Evolutionary conservation across 2,888 invertebrate genomes (phyloP), one percentile per base, ranked within the genome.

Genomic region (Urechis unicinctus): DNA sequence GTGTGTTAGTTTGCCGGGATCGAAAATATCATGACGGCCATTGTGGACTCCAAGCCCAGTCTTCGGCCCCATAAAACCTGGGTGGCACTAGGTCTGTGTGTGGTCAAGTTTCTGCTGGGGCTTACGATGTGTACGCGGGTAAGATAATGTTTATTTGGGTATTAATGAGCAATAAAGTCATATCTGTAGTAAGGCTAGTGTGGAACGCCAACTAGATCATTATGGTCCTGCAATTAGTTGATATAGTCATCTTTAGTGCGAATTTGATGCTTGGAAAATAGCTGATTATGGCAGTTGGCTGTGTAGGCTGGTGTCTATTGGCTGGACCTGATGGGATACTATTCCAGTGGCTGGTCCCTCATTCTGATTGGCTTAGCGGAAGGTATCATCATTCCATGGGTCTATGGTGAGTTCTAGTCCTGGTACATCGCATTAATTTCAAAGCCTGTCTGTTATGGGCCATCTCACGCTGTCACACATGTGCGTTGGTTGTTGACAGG

Each of bases 221-320:
- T n/a, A n/a, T n/a, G n/a, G n/a, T n/a, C n/a, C n/a, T n/a, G n/a
- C n/a, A n/a, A n/a, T n/a, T n/a, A n/a, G n/a, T n/a, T n/a, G n/a
- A n/a, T n/a, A n/a, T n/a, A n/a, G n/a, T n/a, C n/a, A n/a, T n/a
- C n/a, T n/a, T n/a, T n/a, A n/a, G n/a, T n/a, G n/a, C n/a, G n/a
- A 17, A 13, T 36, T 13, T 36, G 36, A 9, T 36, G 17, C 17
- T 17, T 13, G n/a, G n/a, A n/a, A n/a, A n/a, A n/a, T n/a, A n/a
- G n/a, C n/a, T n/a, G n/a, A n/a, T n/a, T n/a, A n/a, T n/a, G n/a
- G n/a, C n/a, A n/a, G n/a, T n/a, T n/a, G n/a, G n/a, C n/a, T n/a
- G n/a, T n/a, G n/a, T n/a, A 65, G 65, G 51, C 64, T 41, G 66
- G 66, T 6, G 43, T 61, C 25, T 65, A 65, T 54, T 66, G 66